phyloP scores from a whole-genome alignment of 2,797 vertebrate genomes.

The Melanotaenia boesemani region DNA sequence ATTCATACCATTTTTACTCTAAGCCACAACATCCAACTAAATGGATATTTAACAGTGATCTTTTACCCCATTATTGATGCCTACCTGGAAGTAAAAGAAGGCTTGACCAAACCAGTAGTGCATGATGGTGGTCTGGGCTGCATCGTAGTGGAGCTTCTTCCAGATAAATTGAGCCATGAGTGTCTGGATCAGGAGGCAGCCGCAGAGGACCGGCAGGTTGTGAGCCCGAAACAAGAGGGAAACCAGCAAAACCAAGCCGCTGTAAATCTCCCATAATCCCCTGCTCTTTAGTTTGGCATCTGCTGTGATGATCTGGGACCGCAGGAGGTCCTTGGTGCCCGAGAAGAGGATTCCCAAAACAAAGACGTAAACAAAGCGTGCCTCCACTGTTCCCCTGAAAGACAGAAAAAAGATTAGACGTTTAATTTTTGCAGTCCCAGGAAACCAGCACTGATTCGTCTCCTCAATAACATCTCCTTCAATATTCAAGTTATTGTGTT shows the following conservation, averaged over 20 bases:
- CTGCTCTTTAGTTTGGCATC: conserved; percentile 81
- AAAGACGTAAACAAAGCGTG: conserved; percentile 94
- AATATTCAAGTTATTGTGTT: conserved; percentile 33
- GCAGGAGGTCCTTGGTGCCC: conserved; percentile 91
- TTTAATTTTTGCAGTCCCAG: conserved; percentile 24
- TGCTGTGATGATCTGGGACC: conserved; percentile 87
- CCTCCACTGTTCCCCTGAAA: conserved; percentile 93
- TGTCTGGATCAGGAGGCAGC: conserved; percentile 89
- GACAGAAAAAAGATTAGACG: conserved; percentile 22
- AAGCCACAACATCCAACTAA: too few relatives aligned
- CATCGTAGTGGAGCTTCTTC: conserved; percentile 89
- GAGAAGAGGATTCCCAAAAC: conserved; percentile 94
- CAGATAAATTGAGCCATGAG: conserved; percentile 91
- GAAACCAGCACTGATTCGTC: conserved; percentile 41
- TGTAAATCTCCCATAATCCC: conserved; percentile 93
- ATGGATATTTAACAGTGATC: too few relatives aligned
- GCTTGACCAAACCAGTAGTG: conserved; percentile 98
- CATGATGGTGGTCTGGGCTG: conserved; percentile 91
- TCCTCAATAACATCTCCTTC: conserved; percentile 19
- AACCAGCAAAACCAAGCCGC: conserved; percentile 90
- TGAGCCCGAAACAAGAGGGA: conserved; percentile 91
- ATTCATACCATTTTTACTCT: too few relatives aligned
- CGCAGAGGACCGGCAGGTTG: conserved; percentile 91
- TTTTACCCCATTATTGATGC: too few relatives aligned
- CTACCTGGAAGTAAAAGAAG: conserved; percentile 93